Evolutionary conservation across 2,113 vertebrate species (phyloP).

Genomic region (Nansenia antarctica): DNA sequence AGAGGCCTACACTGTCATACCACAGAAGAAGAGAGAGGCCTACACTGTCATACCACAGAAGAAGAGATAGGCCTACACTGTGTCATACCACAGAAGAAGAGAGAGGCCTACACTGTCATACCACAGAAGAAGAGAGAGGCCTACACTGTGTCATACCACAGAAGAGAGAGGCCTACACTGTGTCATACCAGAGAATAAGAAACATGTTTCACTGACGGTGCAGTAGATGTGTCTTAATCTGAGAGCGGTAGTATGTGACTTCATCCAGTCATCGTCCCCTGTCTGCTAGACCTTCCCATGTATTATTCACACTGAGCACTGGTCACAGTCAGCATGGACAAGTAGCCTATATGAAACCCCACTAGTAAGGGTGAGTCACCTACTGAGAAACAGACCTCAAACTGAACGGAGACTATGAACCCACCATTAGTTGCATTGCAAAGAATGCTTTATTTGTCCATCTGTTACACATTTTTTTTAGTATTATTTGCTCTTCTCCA

Average conservation of each 20-base stretch:
- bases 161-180: too few species aligned
- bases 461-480: too few species aligned
- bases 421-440: too few species aligned
- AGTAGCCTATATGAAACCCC: neutral
- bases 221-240: neutral
- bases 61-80: constrained; percentile 29
- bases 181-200: too few species aligned
- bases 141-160: too few species aligned
- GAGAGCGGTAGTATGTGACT: too few species aligned
- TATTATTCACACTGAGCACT: neutral
- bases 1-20: too few species aligned
- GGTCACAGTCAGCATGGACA: neutral
- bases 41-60: constrained; percentile 35
- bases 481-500: too few species aligned
- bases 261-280: constrained; percentile 27
- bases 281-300: neutral
- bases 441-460: too few species aligned
- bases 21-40: constrained; percentile 23
- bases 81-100: constrained; percentile 51
- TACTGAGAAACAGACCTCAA: neutral
- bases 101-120: too few species aligned
- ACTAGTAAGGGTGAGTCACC: neutral
- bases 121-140: too few species aligned
- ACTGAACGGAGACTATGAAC: too few species aligned
- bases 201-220: neutral